Conservation (phyloP, 1,140 invertebrate species). For the Cepaea nemoralis region DNA sequence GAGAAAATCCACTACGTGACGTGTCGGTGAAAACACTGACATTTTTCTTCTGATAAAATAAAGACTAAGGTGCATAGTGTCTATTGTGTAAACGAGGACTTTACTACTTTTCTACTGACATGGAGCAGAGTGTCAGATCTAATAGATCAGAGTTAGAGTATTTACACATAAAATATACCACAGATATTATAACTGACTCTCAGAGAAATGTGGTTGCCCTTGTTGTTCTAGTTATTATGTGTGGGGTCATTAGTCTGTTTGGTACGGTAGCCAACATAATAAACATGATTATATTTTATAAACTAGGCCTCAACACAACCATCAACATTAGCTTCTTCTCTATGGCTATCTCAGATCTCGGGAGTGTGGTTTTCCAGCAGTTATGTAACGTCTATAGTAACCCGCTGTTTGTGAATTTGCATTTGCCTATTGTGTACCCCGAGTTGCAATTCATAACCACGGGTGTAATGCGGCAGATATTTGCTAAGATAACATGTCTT, state of each 20-base stretch:
- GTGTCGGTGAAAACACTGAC: too few species aligned
- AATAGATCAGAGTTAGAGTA: too few species aligned
- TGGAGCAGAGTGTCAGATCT: too few species aligned
- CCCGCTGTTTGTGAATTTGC: not conserved
- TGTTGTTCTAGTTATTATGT: not conserved
- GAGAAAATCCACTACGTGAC: too few species aligned
- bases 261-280: not conserved
- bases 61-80: too few species aligned
- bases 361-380: not conserved
- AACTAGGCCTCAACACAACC: not conserved
- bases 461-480: not conserved
- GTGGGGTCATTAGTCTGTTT: not conserved
- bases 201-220: not conserved
- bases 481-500: not conserved
- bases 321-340: not conserved
- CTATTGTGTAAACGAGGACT: too few species aligned
- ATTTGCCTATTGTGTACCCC: not conserved
- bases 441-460: not conserved
- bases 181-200: not conserved
- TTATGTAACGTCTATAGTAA: not conserved
- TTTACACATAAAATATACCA: too few species aligned
- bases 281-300: constrained; percentile 3
- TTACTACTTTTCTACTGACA: too few species aligned
- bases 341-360: not conserved
- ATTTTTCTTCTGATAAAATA: too few species aligned